Conservation (phyloP, 2,797 vertebrate species). For the Lagothrix lagotricha region DNA sequence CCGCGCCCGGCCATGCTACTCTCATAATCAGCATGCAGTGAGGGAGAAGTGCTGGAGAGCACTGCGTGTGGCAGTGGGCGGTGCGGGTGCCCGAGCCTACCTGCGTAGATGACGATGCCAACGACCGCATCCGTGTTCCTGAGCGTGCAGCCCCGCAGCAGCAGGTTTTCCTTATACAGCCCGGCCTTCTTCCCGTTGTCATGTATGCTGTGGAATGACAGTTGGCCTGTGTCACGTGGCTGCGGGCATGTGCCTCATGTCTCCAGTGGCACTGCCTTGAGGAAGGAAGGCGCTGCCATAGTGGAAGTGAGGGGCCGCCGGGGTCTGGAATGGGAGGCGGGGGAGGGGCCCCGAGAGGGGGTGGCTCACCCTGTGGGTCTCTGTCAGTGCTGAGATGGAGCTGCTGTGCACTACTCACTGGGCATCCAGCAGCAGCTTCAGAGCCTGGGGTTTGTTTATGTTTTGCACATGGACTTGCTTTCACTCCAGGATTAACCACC, state of each 20-base stretch:
- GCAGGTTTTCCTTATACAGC: slow-evolving; percentile 95
- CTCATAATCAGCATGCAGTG: background rate
- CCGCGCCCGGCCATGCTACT: too few relatives aligned
- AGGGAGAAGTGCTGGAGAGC: background rate
- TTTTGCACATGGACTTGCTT: background rate
- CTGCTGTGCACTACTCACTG: fast-evolving
- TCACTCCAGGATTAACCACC: background rate
- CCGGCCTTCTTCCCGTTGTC: slow-evolving; percentile 91
- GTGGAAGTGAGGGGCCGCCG: background rate
- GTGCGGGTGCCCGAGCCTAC: slow-evolving; percentile 76
- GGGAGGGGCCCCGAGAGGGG: fast-evolving
- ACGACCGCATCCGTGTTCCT: slow-evolving; percentile 97
- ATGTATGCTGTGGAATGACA: slow-evolving; percentile 79
- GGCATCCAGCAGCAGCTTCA: background rate
- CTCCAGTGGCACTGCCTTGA: background rate
- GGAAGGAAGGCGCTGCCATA: background rate
- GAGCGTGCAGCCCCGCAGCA: slow-evolving; percentile 96
- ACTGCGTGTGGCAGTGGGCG: fast-evolving
- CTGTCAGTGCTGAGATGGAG: background rate
- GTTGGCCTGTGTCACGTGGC: fast-evolving
- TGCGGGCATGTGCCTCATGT: fast-evolving
- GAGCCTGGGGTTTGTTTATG: background rate
- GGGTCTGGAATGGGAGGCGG: too few relatives aligned
- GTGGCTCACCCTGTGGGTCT: background rate
- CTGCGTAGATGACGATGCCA: slow-evolving; percentile 97